These are phyloP conservation scores for Heteropelma amictum DNA, from an alignment of 2,888 invertebrate species.

Conservation along the genomic window DNA sequence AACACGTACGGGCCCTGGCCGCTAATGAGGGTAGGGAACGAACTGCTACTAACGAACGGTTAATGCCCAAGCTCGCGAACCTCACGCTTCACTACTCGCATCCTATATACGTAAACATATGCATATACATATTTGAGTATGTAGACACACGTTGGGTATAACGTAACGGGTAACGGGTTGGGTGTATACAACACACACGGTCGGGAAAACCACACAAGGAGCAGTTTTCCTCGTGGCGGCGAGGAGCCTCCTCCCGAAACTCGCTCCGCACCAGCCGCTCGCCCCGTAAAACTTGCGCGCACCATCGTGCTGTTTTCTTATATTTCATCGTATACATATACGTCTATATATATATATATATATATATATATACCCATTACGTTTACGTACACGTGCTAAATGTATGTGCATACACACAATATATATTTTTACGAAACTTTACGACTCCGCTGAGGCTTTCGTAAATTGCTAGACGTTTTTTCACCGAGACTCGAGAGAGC, in stretches of 20 bases:
- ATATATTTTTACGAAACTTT: conserved; percentile 24
- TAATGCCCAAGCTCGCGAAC: conserved; percentile 64
- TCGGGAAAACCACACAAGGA: conserved; percentile 11
- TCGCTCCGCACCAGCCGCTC: background rate
- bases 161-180: conserved; percentile 5
- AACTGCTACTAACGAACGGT: conserved; percentile 72
- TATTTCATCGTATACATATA: too few species aligned
- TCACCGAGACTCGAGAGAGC: conserved; percentile 26
- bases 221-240: conserved; percentile 17
- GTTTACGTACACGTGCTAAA: too few species aligned
- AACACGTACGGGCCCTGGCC: conserved; percentile 64
- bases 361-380: too few species aligned
- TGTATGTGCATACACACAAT: too few species aligned
- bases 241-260: conserved; percentile 23
- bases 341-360: too few species aligned
- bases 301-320: conserved; percentile 22
- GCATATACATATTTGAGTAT: conserved; percentile 11
- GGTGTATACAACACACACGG: conserved; percentile 30
- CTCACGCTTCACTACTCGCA: conserved; percentile 41
- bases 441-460: conserved; percentile 49
- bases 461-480: conserved; percentile 52
- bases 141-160: background rate
- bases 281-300: conserved; percentile 2
- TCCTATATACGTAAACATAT: background rate
- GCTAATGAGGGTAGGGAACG: conserved; percentile 71